Evolutionary conservation across 2,888 invertebrate species (phyloP).

Genomic region (Stegana nigrithorax): DNA sequence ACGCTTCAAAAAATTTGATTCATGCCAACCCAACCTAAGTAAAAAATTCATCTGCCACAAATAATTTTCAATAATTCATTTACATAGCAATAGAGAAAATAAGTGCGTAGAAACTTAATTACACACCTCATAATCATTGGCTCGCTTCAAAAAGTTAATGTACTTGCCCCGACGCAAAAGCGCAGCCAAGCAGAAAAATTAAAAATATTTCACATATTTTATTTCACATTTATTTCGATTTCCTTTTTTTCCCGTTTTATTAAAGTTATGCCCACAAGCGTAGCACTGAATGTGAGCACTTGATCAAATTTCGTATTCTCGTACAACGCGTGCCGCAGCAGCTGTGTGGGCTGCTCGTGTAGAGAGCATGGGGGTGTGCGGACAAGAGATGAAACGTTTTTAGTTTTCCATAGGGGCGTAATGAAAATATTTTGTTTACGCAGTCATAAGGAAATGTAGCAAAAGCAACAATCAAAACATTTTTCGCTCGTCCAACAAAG

Average conservation of each 20-base stretch:
- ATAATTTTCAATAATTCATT: slow-evolving; percentile 60
- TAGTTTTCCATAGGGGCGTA: slow-evolving; percentile 25
- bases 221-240: too few relatives aligned
- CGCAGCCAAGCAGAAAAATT: not conserved
- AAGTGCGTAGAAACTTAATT: slow-evolving; percentile 60
- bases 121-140: slow-evolving; percentile 63
- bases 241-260: not conserved
- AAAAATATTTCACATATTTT: not conserved
- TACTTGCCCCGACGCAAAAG: not conserved
- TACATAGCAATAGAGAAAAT: slow-evolving; percentile 47
- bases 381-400: slow-evolving; percentile 6
- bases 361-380: slow-evolving; percentile 25
- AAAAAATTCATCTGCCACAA: slow-evolving; percentile 44
- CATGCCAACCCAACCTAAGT: not conserved
- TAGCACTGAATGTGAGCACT: slow-evolving; percentile 14
- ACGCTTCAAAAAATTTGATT: too few relatives aligned
- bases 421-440: slow-evolving; percentile 42
- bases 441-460: slow-evolving; percentile 38
- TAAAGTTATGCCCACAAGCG: not conserved
- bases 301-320: slow-evolving; percentile 51
- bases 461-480: slow-evolving; percentile 7
- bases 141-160: slow-evolving; percentile 17
- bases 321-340: slow-evolving; percentile 41
- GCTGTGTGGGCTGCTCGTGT: slow-evolving; percentile 17
- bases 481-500: not conserved